A percentile compares a stretch with the other conserved stretches of the same genome.
Evolutionary conservation across 2,888 invertebrate species (phyloP).

Genomic region (Hypselothyrea guttata): DNA sequence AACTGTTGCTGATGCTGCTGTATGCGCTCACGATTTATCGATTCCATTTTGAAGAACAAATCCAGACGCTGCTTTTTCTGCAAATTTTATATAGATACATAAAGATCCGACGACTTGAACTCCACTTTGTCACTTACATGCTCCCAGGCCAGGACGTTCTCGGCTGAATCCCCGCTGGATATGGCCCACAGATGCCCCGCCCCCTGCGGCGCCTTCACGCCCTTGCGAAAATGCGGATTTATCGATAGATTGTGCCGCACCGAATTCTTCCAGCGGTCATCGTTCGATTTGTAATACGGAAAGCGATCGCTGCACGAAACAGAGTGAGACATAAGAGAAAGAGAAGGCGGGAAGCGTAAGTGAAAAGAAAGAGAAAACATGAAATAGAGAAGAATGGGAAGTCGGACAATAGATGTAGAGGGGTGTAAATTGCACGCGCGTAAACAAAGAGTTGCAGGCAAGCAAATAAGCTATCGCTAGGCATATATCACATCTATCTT

Average conservation of each 20-base stretch:
- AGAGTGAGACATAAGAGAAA: slow-evolving; percentile 6
- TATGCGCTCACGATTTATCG: slow-evolving; percentile 79
- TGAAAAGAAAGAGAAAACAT: no score
- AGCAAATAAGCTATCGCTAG: no score
- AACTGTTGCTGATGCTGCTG: slow-evolving; percentile 76
- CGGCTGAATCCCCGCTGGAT: slow-evolving; percentile 86
- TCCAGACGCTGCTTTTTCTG: slow-evolving; percentile 84
- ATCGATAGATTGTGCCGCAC: slow-evolving; percentile 95
- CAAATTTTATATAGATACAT: neutral
- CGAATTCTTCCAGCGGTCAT: slow-evolving; percentile 96
- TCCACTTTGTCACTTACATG: slow-evolving; percentile 84
- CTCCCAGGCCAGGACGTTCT: slow-evolving; percentile 84
- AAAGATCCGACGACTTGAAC: no score
- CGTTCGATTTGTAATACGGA: slow-evolving; percentile 94
- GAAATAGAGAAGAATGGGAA: no score
- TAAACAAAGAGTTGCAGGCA: no score
- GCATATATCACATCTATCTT: no score
- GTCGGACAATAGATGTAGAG: no score
- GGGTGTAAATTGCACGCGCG: no score
- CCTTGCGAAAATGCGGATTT: slow-evolving; percentile 95
- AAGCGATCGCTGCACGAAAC: slow-evolving; percentile 87
- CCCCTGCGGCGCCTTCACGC: slow-evolving; percentile 92
- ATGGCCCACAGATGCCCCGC: slow-evolving; percentile 95
- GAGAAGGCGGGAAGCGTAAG: neutral
- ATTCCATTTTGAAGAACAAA: slow-evolving; percentile 83